phyloP scores from a whole-genome alignment of 1,140 invertebrate genomes.

The Drosophila punjabiensis region DNA sequence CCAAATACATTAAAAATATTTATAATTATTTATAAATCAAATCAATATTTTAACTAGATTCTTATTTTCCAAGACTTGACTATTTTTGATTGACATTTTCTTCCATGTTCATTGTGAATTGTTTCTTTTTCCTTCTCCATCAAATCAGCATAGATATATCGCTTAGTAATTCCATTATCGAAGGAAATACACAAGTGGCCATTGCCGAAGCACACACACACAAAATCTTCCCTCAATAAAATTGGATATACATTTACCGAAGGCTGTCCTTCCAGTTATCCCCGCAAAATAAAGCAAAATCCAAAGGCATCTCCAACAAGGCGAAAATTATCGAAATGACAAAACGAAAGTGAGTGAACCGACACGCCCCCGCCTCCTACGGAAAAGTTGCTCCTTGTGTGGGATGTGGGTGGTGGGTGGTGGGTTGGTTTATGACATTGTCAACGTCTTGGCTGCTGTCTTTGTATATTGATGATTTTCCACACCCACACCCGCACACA shows the following conservation, averaged over 20 bases:
- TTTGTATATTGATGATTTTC: slow-evolving; percentile 74
- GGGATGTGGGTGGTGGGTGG: not conserved
- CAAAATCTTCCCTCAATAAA: slow-evolving; percentile 32
- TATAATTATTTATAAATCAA: not conserved
- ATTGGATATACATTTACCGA: slow-evolving; percentile 20
- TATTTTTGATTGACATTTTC: not conserved
- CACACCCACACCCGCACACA: slow-evolving; percentile 41
- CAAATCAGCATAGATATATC: slow-evolving; percentile 36
- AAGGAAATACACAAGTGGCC: slow-evolving; percentile 43
- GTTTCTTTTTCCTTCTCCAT: not conserved
- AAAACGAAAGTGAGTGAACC: slow-evolving; percentile 51
- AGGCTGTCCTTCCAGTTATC: slow-evolving; percentile 13
- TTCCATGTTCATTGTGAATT: not conserved
- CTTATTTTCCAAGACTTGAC: not conserved
- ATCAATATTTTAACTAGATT: not conserved
- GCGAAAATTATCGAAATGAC: slow-evolving; percentile 74
- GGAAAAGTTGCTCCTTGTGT: slow-evolving; percentile 39
- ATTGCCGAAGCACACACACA: slow-evolving; percentile 3
- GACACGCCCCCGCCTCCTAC: not conserved
- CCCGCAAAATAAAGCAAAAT: slow-evolving; percentile 39
- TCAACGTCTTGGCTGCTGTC: slow-evolving; percentile 64
- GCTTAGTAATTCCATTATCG: slow-evolving; percentile 41
- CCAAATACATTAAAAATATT: not conserved
- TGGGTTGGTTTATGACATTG: slow-evolving; percentile 42
- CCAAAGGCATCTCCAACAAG: slow-evolving; percentile 48